A percentile compares a stretch with the other conserved stretches of the same genome.
Conservation (phyloP, 1,140 invertebrate species). For the Bombus pyrosoma region DNA sequence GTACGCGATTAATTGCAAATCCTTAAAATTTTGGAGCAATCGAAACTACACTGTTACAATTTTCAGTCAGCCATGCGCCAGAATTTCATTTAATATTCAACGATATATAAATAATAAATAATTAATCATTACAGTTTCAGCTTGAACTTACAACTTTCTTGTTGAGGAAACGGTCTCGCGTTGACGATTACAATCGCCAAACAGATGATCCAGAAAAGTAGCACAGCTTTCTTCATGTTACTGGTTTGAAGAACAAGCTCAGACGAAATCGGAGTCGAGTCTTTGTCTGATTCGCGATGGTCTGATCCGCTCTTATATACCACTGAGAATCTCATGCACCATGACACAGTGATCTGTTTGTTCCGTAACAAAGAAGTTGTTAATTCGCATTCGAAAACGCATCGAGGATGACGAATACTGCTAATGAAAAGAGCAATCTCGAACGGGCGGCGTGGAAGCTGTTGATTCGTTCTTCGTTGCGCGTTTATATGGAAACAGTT, state of each 20-base stretch:
- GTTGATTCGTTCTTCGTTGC: not conserved
- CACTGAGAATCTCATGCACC: not conserved
- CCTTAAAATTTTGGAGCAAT: too few relatives aligned
- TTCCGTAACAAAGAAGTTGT: conserved; percentile 28
- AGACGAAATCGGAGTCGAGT: conserved; percentile 16
- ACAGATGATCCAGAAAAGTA: conserved; percentile 12
- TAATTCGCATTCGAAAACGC: conserved; percentile 41
- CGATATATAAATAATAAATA: too few relatives aligned
- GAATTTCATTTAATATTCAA: too few relatives aligned
- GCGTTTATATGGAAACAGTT: conserved; percentile 5
- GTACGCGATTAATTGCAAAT: too few relatives aligned
- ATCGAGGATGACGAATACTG: conserved; percentile 36
- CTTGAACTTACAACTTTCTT: conserved; percentile 39
- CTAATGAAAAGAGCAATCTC: conserved; percentile 46
- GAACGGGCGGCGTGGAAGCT: not conserved
- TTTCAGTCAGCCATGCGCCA: too few relatives aligned
- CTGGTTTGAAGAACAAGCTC: not conserved
- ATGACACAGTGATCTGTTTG: not conserved
- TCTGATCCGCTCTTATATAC: conserved; percentile 47
- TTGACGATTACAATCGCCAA: conserved; percentile 4
- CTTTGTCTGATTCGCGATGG: conserved; percentile 31
- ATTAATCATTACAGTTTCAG: not conserved
- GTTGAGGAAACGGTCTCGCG: conserved; percentile 28
- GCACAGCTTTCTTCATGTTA: conserved; percentile 5
- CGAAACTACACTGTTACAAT: too few relatives aligned